Percentiles rank a stretch among this genome's conserved stretches.
These are phyloP conservation scores for Micromussa lordhowensis DNA, from an alignment of 92 coral and sea anemone genomes.

Conservation along the genomic window DNA sequence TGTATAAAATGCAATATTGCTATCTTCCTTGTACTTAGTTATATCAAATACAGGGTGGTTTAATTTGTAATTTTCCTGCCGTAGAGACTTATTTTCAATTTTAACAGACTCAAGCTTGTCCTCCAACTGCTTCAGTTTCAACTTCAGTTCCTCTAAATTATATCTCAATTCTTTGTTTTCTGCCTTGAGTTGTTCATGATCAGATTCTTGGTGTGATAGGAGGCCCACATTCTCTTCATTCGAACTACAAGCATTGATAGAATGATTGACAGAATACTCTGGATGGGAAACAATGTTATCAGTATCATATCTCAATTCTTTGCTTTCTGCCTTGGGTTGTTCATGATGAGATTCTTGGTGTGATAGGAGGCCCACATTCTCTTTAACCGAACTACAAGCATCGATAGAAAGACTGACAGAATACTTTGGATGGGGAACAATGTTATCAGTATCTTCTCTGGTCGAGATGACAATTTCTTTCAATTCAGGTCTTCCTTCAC, in stretches of 20 bases:
- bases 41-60: constrained; percentile 20
- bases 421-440: no score
- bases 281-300: background rate
- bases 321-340: no score
- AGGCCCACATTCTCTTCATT: constrained; percentile 8
- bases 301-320: no score
- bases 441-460: no score
- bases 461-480: background rate
- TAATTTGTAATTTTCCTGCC: constrained; percentile 19
- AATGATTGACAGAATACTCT: constrained; percentile 16
- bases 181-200: constrained; percentile 29
- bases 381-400: no score
- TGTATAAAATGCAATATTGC: constrained; percentile 5
- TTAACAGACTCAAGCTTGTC: constrained; percentile 8
- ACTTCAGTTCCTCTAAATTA: constrained; percentile 15
- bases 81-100: constrained; percentile 5
- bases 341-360: no score
- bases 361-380: no score
- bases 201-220: constrained; percentile 23
- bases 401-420: no score
- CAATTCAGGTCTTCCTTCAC: constrained; percentile 19
- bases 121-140: constrained; percentile 29
- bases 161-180: constrained; percentile 15
- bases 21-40: constrained; percentile 15
- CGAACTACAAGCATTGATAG: constrained; percentile 24